Conservation (phyloP, 2,113 vertebrate genomes). For the Brachyhypopomus gauderio region DNA sequence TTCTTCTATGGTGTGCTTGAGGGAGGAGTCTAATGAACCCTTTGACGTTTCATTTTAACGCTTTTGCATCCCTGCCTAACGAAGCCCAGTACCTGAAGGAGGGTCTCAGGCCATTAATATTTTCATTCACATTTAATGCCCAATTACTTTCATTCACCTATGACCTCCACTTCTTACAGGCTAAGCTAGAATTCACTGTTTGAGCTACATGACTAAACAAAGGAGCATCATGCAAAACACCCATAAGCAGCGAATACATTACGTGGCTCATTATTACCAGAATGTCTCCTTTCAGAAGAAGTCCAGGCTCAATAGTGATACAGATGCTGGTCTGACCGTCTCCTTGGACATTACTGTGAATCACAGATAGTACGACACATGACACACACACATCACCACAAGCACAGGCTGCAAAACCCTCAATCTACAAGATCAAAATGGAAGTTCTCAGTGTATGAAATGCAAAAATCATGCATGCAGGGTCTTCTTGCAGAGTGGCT, state of each 20-base stretch:
- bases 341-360: conserved; percentile 88
- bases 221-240: neutral
- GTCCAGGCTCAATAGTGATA: conserved; percentile 96
- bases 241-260: neutral
- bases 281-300: conserved; percentile 96
- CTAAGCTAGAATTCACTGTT: neutral
- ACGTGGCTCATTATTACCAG: conserved; percentile 80
- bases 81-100: conserved; percentile 62
- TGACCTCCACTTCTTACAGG: conserved; percentile 10
- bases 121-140: conserved; percentile 59
- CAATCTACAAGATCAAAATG: neutral
- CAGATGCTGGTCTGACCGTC: conserved; percentile 98
- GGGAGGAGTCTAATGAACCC: conserved; percentile 38
- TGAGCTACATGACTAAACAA: neutral
- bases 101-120: conserved; percentile 52
- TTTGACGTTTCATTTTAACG: conserved; percentile 64
- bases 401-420: neutral
- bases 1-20: conserved; percentile 23
- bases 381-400: neutral
- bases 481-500: neutral
- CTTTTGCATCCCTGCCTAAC: conserved; percentile 62
- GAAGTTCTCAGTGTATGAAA: neutral
- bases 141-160: conserved; percentile 54
- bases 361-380: conserved; percentile 9
- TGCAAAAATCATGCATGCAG: neutral